Percentiles rank a stretch among this genome's conserved stretches.
Evolutionary conservation across 2,113 vertebrate genomes (phyloP).

Genomic region (Marcusenius ussheri): DNA sequence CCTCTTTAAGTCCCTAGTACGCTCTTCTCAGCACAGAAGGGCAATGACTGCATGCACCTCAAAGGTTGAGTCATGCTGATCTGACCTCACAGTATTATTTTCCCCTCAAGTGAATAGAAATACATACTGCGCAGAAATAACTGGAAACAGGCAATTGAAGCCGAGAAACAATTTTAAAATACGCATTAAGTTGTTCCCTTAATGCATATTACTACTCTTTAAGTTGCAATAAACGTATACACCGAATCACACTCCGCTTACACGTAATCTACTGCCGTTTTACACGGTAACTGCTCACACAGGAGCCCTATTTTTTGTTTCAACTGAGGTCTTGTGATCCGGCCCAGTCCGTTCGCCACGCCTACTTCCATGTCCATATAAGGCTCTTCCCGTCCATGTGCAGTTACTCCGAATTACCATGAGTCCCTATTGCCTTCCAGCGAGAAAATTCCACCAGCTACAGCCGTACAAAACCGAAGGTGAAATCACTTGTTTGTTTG

Average conservation of each 20-base stretch:
- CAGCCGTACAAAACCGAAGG: neutral
- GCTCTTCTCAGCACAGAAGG: conserved; percentile 44
- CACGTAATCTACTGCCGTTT: conserved; percentile 30
- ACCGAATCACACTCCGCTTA: neutral
- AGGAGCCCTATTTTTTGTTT: conserved; percentile 40
- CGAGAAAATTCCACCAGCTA: conserved; percentile 67
- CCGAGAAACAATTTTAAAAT: conserved; percentile 34
- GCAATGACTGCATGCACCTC: conserved; percentile 62
- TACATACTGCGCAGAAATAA: conserved; percentile 17
- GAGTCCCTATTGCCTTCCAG: conserved; percentile 49
- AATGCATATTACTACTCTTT: conserved; percentile 47
- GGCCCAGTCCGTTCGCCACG: conserved; percentile 44
- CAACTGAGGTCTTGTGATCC: conserved; percentile 59
- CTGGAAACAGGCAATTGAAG: conserved; percentile 24
- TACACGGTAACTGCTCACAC: conserved; percentile 29
- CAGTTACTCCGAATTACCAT: conserved; percentile 54
- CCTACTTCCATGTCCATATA: conserved; percentile 65
- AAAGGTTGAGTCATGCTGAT: conserved; percentile 63
- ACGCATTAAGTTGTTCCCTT: conserved; percentile 5
- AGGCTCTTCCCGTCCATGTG: conserved; percentile 52
- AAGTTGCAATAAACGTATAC: conserved; percentile 42
- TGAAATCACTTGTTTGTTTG: neutral
- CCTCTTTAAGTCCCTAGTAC: conserved; percentile 29
- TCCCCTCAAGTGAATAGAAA: conserved; percentile 39
- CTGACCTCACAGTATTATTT: conserved; percentile 61